Evolutionary conservation across 2,113 vertebrate species (phyloP), one percentile per base, ranked within the genome.

Genomic region (Rhinichthys klamathensis): DNA sequence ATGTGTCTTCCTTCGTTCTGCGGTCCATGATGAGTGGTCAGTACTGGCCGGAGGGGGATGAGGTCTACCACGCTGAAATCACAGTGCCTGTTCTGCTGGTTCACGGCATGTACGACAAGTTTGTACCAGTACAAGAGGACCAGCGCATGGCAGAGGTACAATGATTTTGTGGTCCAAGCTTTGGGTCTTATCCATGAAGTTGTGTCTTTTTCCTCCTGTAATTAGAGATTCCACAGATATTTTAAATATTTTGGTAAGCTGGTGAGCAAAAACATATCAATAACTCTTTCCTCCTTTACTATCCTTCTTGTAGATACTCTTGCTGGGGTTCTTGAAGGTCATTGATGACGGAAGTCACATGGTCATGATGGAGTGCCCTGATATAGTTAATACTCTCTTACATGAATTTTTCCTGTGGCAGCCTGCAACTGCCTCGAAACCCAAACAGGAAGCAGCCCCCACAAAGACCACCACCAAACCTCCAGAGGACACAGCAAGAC

Each of bases 301-400:
- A 9, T 15, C 25, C 69, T 82, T 88, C 44, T 32, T 35, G 56
- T 92, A 99, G 98, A 98, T 99, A 91, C 95, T 99, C 81, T 94
- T 99, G 54, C 95, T 99, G 76, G 97, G 97, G 1, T 99, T 98
- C 91, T 92, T 99, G 82, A 99, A 99, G 92, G 95, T 99, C 84
- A 98, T 99, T 0, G 97, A 99, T 1, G 98, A 99, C 54, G 98
- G 97, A 86, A 99, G 98, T 91, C 98, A 99, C 95, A 99, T 99
- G 98, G 98, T 99, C 90, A 99, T 99, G 98, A 94, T 99, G 92
- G 98, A 99, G 93, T 99, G 98, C 81, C 98, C 98, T 0, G 98
- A 99, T 80, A 96, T 96, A 0, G 98, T 99, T 79, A 99, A 99
- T 93, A 99, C 98, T 0, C 95, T 99, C 86, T 94, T 99, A 73